Base-by-base conservation (phyloP, 2,797 vertebrate species). In the Rhabdomys pumilio region DNA sequence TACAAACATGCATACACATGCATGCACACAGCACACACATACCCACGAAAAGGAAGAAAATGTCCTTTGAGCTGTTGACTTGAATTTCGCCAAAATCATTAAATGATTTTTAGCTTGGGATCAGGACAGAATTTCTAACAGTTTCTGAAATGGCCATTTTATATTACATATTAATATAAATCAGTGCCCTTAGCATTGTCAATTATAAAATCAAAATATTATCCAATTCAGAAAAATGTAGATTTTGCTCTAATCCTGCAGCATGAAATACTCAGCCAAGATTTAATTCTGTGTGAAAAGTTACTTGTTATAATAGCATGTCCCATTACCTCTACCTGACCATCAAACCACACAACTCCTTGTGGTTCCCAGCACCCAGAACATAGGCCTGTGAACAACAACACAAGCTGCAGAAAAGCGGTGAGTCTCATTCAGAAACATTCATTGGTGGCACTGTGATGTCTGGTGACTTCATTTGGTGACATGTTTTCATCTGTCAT, bases 331-430 rank as follows among this genome's bases (percentile, higher is more conserved):
- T 65, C 88, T 72, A 19, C 61, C 57, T 26, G 87, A 55, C 24
- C 20, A 29, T n/a, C 65, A 22, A 38, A 73, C 47, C 1, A 2
- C 24, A 24, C 44, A 83, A 38, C 5, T 26, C 75, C 7, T 0
- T 0, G 50, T 2, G 19, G 31, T 17, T 29, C 38, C 34, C 47
- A 38, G 50, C 1, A 4, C 47, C 0, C 8, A 29, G 59, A 59
- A 31, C 29, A 47, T 59, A 79, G 75, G 17, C 69, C 55, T 17
- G 6, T 10, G 65, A 81, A 17, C 12, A 61, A 2, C 0, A 41
- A 26, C 55, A 12, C 0, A 0, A 1, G 1, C 26, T 6, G 26
- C 0, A 20, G 2, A 2, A 11, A 34, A 1, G 29, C 13, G 3
- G 19, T 44, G 31, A 34, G 59, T 76, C 55, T 61, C 22, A 1